phyloP scores from a whole-genome alignment of 2,797 vertebrate species.

The Gobio occitaniae region DNA sequence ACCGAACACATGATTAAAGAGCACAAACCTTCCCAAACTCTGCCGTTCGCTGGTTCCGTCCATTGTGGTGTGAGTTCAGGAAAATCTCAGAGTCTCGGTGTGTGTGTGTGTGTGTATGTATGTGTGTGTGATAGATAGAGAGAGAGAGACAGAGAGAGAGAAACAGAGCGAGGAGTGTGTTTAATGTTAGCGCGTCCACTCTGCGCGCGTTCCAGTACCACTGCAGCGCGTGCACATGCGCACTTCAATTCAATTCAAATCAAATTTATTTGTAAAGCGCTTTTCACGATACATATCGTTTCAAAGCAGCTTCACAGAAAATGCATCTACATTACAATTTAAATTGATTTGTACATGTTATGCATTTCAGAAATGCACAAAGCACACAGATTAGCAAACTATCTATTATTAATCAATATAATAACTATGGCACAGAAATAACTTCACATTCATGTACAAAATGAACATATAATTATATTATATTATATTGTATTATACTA shows the following conservation, averaged over 20 bases:
- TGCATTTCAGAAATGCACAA: no score
- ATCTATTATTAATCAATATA: no score
- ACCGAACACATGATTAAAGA: background rate
- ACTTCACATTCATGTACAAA: background rate
- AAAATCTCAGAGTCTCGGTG: background rate
- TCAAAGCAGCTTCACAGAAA: no score
- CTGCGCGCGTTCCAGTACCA: background rate
- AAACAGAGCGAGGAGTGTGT: no score
- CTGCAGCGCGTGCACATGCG: background rate
- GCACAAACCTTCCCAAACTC: background rate
- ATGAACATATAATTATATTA: background rate
- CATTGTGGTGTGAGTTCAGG: constrained; percentile 12
- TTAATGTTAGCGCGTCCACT: constrained; percentile 23
- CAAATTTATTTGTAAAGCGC: no score
- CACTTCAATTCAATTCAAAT: no score
- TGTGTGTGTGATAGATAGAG: background rate
- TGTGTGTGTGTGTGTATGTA: background rate
- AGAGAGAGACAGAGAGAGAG: background rate
- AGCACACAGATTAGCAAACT: no score
- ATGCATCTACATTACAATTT: no score
- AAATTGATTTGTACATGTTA: no score
- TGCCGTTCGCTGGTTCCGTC: background rate
- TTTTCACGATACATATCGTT: no score
- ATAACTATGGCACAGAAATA: no score
- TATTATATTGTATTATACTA: background rate